Conservation (phyloP, 2,888 invertebrate genomes). For the Himalopsyche tibetana region DNA sequence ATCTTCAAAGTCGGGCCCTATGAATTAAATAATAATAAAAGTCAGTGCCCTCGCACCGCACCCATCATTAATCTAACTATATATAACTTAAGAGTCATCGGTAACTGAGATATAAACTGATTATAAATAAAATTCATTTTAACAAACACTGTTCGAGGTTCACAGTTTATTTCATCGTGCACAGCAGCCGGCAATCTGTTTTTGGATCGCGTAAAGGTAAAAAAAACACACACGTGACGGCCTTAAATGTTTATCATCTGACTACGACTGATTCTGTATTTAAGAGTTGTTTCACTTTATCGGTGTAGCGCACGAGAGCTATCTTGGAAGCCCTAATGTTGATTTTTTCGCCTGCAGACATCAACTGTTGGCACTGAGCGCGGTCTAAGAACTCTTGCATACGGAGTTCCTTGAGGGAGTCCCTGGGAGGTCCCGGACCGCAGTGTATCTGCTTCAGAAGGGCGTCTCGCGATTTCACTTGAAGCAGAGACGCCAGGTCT, state of each 20-base stretch:
- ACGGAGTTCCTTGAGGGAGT: conserved; percentile 81
- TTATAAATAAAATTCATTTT: conserved; percentile 44
- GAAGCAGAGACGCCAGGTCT: conserved; percentile 85
- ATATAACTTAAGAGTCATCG: conserved; percentile 48
- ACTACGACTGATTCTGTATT: conserved; percentile 87
- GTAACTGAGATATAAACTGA: conserved; percentile 52
- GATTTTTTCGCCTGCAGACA: conserved; percentile 87
- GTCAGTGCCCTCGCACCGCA: conserved; percentile 44
- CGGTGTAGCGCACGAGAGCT: conserved; percentile 89
- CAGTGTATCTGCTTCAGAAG: conserved; percentile 84
- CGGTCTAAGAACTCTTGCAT: conserved; percentile 88
- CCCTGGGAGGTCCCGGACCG: conserved; percentile 78
- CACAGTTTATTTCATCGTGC: neutral
- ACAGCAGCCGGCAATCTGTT: neutral
- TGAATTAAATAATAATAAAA: conserved; percentile 39
- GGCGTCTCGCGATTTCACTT: conserved; percentile 89
- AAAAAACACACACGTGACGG: neutral
- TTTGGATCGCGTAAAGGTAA: neutral
- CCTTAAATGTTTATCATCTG: conserved; percentile 76
- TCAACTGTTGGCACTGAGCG: conserved; percentile 86
- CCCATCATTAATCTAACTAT: conserved; percentile 38
- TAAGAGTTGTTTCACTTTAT: conserved; percentile 87
- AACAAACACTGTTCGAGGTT: neutral
- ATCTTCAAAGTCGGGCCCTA: conserved; percentile 33
- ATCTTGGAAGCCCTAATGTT: conserved; percentile 89